phyloP scores from a whole-genome alignment of 2,888 invertebrate genomes.

The Orthosia gothica region DNA sequence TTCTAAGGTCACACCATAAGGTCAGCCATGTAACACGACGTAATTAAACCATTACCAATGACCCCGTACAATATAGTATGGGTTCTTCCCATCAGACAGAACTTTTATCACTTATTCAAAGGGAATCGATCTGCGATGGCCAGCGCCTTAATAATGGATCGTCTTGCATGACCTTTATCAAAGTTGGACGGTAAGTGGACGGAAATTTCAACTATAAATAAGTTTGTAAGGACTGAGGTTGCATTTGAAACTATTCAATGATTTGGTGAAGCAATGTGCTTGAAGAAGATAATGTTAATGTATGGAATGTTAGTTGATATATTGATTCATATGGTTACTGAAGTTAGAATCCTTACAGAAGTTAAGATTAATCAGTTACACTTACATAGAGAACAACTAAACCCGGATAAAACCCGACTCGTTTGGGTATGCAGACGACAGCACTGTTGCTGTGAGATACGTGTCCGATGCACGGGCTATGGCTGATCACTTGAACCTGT shows the following conservation, averaged over 20 bases:
- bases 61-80: slow-evolving; percentile 30
- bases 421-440: no score
- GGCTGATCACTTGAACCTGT: no score
- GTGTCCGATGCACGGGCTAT: no score
- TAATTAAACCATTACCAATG: slow-evolving; percentile 56
- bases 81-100: slow-evolving; percentile 63
- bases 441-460: no score
- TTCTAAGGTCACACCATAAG: slow-evolving; percentile 14
- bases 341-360: no score
- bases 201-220: slow-evolving; percentile 48
- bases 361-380: no score
- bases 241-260: slow-evolving; percentile 27
- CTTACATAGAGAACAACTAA: no score
- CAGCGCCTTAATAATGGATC: slow-evolving; percentile 79
- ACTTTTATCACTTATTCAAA: slow-evolving; percentile 78
- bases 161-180: slow-evolving; percentile 81
- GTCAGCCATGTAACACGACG: slow-evolving; percentile 24
- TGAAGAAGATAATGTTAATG: background rate
- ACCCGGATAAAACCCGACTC: no score
- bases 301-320: no score
- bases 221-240: slow-evolving; percentile 14
- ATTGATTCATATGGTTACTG: no score
- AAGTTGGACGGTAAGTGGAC: slow-evolving; percentile 77
- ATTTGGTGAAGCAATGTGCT: slow-evolving; percentile 10
- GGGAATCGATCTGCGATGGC: slow-evolving; percentile 71